phyloP scores from a whole-genome alignment of 2,113 vertebrate genomes.

The Cisticola juncidis region DNA sequence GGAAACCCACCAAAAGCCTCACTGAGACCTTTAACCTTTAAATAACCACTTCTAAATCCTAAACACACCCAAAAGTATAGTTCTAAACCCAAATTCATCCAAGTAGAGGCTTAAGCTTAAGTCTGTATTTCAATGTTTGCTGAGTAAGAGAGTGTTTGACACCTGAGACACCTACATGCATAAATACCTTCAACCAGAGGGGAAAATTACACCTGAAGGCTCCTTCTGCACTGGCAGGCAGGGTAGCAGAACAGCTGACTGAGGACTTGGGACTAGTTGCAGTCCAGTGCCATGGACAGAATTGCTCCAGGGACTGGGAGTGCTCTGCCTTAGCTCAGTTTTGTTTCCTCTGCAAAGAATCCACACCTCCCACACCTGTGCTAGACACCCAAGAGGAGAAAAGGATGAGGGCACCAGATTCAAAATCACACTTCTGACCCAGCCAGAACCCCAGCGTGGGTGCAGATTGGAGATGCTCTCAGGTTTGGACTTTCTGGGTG shows the following conservation, averaged over 20 bases:
- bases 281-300: background rate
- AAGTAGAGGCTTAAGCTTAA: background rate
- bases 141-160: background rate
- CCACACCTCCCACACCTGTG: background rate
- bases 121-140: background rate
- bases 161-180: accelerated
- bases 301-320: background rate
- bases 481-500: background rate
- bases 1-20: background rate
- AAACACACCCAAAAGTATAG: background rate
- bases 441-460: background rate
- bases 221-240: background rate
- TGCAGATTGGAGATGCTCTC: background rate
- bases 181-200: background rate
- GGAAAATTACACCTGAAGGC: background rate
- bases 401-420: background rate
- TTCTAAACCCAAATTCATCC: background rate
- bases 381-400: background rate
- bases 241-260: background rate
- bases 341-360: background rate
- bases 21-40: background rate
- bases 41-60: background rate
- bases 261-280: background rate
- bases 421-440: background rate
- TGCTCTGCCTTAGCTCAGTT: background rate